Percentiles rank a stretch among this genome's conserved stretches.
Conservation (phyloP, 2,888 invertebrate genomes). For the Xanthia icteritia region DNA sequence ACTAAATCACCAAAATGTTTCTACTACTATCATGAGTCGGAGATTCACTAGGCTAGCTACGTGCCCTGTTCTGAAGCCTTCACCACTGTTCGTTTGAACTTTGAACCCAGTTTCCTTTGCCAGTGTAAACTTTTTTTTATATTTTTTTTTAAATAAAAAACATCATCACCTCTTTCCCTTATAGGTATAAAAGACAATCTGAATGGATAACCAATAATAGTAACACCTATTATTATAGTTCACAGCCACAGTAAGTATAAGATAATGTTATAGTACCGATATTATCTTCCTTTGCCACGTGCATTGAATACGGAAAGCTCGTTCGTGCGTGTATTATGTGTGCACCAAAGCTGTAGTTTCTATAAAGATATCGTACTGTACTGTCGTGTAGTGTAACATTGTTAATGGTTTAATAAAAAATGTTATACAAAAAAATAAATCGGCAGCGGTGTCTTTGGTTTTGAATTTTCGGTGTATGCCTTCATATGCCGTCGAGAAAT, state of each 20-base stretch:
- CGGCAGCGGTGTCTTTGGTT: too few relatives aligned
- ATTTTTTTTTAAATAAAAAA: too few relatives aligned
- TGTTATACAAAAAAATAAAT: too few relatives aligned
- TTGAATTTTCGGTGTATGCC: too few relatives aligned
- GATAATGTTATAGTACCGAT: neutral
- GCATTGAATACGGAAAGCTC: slow-evolving; percentile 37
- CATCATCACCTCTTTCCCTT: too few relatives aligned
- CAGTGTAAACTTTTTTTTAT: neutral
- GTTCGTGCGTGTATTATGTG: slow-evolving; percentile 24
- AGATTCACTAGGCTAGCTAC: neutral
- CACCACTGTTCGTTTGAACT: neutral
- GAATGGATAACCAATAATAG: neutral
- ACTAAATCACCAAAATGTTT: neutral
- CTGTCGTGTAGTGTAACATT: neutral
- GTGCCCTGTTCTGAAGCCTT: neutral
- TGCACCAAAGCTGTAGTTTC: slow-evolving; percentile 19
- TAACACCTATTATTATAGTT: neutral
- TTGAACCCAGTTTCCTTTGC: neutral
- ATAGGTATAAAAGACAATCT: neutral
- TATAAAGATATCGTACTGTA: slow-evolving; percentile 7
- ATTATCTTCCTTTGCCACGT: slow-evolving; percentile 14
- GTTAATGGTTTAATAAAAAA: neutral
- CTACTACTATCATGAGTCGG: neutral
- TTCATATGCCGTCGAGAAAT: too few relatives aligned
- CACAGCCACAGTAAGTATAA: neutral